Conservation (phyloP, 37 sponge, comb jelly and placozoan species). For the Halisarca cf. caerulea region DNA sequence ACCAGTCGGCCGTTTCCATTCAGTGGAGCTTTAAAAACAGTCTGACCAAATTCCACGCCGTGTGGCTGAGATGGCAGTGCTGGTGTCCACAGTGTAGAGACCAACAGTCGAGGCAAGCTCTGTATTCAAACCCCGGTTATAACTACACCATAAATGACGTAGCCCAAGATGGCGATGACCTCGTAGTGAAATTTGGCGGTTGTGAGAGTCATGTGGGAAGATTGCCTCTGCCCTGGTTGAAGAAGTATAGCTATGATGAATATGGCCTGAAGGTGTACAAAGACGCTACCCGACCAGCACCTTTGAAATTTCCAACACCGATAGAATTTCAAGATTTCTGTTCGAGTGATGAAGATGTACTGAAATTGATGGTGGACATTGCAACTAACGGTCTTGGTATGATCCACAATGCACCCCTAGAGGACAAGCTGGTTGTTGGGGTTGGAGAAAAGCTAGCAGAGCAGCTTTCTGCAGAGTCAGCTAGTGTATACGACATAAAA, state of each 20-base stretch:
- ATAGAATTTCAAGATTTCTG: background rate
- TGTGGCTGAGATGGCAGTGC: background rate
- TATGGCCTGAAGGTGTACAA: background rate
- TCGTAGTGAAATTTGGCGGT: background rate
- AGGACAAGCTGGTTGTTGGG: background rate
- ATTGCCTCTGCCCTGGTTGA: background rate
- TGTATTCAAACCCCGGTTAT: background rate
- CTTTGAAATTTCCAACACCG: background rate
- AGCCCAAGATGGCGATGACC: background rate
- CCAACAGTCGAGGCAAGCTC: background rate
- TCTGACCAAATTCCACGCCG: background rate
- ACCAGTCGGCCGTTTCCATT: no score
- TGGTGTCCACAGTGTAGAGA: background rate
- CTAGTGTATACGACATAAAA: background rate
- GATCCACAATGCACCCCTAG: background rate
- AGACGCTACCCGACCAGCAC: background rate
- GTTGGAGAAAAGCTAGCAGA: background rate
- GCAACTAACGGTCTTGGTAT: background rate
- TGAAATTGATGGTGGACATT: background rate
- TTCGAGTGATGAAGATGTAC: no score
- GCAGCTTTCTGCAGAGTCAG: background rate
- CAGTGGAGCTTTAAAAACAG: no score
- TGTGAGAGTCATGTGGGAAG: background rate
- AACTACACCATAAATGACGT: background rate
- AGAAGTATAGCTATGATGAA: background rate